phyloP scores from a whole-genome alignment of 2,113 vertebrate genomes.

The Turdus rufiventris region DNA sequence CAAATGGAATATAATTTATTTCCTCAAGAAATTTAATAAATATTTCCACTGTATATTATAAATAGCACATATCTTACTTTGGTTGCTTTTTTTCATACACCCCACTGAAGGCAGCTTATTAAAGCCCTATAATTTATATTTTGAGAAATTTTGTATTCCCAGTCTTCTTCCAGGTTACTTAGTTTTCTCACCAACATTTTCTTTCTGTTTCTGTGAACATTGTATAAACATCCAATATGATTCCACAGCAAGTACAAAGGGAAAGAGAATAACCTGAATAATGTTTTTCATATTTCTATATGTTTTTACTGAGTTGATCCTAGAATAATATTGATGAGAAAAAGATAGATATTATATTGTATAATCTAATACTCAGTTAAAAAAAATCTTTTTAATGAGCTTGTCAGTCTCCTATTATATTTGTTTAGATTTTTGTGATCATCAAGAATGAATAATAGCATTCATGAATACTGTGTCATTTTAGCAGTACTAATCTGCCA shows the following conservation, averaged over 20 bases:
- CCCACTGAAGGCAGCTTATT: neutral
- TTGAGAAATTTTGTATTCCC: neutral
- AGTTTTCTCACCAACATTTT: neutral
- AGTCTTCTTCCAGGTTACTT: neutral
- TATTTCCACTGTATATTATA: neutral
- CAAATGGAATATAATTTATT: neutral
- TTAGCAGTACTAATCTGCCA: neutral
- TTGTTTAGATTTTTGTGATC: neutral
- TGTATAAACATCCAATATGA: neutral
- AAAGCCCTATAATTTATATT: neutral
- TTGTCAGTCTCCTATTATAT: neutral
- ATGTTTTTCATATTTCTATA: neutral
- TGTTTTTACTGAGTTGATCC: neutral
- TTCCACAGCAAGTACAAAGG: neutral
- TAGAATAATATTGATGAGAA: neutral
- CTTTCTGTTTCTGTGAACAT: neutral
- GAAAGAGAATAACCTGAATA: neutral
- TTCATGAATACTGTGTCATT: neutral
- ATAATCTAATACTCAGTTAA: neutral
- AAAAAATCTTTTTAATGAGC: neutral
- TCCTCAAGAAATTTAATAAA: neutral
- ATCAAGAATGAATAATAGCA: neutral
- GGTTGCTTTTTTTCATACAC: rapidly evolving
- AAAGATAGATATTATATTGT: neutral
- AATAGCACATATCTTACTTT: neutral